Conservation (phyloP, 1,140 invertebrate species). For the Adelges cooleyi region DNA sequence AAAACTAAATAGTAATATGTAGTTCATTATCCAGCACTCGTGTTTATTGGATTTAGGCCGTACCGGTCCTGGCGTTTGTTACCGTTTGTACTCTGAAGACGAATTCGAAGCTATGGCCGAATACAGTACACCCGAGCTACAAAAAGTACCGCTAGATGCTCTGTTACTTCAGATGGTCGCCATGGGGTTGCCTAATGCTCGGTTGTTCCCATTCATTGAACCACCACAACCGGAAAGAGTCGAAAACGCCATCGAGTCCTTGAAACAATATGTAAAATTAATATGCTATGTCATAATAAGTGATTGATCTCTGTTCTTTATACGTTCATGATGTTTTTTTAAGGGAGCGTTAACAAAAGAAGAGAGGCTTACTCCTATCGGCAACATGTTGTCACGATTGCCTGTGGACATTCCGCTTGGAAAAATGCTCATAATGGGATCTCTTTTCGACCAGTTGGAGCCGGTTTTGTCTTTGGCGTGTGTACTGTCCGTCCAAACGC, state of each 20-base stretch:
- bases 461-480: constrained; percentile 84
- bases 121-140: constrained; percentile 80
- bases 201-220: constrained; percentile 93
- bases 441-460: constrained; percentile 80
- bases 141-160: constrained; percentile 83
- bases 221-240: constrained; percentile 67
- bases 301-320: constrained; percentile 32
- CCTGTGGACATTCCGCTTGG: constrained; percentile 92
- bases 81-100: constrained; percentile 77
- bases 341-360: constrained; percentile 70
- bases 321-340: constrained; percentile 31
- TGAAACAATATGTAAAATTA: constrained; percentile 68
- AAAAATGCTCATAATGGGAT: constrained; percentile 91
- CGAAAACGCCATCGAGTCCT: constrained; percentile 70
- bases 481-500: constrained; percentile 82
- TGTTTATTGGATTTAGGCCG: constrained; percentile 39
- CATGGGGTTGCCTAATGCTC: constrained; percentile 80
- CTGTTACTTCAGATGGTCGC: constrained; percentile 89
- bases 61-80: constrained; percentile 52
- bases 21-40: too few species aligned
- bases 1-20: too few species aligned
- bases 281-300: constrained; percentile 22
- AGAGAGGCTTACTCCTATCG: constrained; percentile 80
- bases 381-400: constrained; percentile 71
- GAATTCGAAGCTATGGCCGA: constrained; percentile 66